phyloP scores from a whole-genome alignment of 2,888 invertebrate genomes.

The Papilio demoleus region DNA sequence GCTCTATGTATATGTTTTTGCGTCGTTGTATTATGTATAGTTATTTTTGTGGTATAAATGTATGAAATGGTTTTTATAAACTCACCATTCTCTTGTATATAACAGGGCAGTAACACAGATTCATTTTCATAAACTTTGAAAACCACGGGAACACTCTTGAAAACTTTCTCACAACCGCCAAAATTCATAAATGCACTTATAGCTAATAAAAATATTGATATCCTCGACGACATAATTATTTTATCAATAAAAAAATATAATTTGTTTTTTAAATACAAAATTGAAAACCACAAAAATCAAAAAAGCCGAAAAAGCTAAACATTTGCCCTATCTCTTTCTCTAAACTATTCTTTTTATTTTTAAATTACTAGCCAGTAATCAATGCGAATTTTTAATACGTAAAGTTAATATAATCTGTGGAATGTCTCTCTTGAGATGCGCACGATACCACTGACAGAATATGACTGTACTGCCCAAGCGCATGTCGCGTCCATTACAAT shows the following conservation, averaged over 20 bases:
- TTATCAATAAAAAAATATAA: background rate
- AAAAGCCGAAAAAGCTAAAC: background rate
- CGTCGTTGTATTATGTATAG: no score
- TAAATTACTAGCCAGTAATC: background rate
- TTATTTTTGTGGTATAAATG: no score
- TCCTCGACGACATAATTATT: background rate
- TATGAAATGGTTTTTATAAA: constrained; percentile 19
- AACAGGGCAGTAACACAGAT: constrained; percentile 90
- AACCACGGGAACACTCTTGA: constrained; percentile 88
- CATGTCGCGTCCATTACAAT: constrained; percentile 51
- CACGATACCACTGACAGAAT: constrained; percentile 58
- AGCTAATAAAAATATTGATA: background rate
- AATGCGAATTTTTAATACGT: constrained; percentile 4
- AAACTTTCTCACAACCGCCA: constrained; percentile 71
- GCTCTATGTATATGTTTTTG: no score
- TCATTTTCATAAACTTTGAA: constrained; percentile 91
- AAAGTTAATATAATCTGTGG: constrained; percentile 37
- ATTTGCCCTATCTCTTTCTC: background rate
- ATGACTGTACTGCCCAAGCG: constrained; percentile 66
- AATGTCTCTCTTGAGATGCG: constrained; percentile 47
- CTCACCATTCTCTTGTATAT: constrained; percentile 86
- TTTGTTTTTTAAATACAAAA: constrained; percentile 5
- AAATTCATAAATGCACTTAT: constrained; percentile 38
- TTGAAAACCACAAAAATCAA: background rate
- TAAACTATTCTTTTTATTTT: background rate